These are phyloP conservation scores for Microtus californicus DNA, from an alignment of 2,797 vertebrate species.

Conservation along the genomic window DNA sequence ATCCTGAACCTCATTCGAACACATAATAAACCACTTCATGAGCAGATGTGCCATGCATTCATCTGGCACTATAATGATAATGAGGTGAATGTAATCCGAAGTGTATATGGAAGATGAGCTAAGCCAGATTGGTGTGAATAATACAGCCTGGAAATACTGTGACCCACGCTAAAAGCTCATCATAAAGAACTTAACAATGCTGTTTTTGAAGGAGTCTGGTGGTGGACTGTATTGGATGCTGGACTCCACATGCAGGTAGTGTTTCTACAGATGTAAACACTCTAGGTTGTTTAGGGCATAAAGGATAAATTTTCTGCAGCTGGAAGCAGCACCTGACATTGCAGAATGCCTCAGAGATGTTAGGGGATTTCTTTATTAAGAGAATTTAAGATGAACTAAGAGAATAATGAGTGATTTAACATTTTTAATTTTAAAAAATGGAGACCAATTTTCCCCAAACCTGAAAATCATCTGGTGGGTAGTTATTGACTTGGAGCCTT, in stretches of 20 bases:
- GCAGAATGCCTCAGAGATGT: conserved; percentile 72
- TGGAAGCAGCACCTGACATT: conserved; percentile 86
- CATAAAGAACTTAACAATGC: conserved; percentile 75
- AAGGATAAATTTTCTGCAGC: conserved; percentile 83
- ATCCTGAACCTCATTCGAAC: conserved; percentile 86
- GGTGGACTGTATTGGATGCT: conserved; percentile 51
- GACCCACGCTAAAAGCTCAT: conserved; percentile 80
- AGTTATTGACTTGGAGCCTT: conserved; percentile 48
- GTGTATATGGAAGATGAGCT: conserved; percentile 87
- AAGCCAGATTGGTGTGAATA: conserved; percentile 89
- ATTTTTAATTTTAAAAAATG: conserved; percentile 46
- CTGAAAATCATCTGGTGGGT: not conserved
- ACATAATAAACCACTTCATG: conserved; percentile 89
- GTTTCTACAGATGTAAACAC: conserved; percentile 77
- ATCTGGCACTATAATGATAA: conserved; percentile 89
- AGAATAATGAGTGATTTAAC: not conserved
- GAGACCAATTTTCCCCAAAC: not conserved
- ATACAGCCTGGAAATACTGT: conserved; percentile 78
- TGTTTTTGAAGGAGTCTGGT: conserved; percentile 67
- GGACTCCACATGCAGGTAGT: conserved; percentile 75
- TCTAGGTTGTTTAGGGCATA: conserved; percentile 75
- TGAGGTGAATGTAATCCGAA: conserved; percentile 90
- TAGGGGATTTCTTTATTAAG: conserved; percentile 69
- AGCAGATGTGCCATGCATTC: conserved; percentile 91
- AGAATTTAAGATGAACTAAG: conserved; percentile 72